Conservation (phyloP, 1,140 invertebrate species). For the Pristionchus pacificus region DNA sequence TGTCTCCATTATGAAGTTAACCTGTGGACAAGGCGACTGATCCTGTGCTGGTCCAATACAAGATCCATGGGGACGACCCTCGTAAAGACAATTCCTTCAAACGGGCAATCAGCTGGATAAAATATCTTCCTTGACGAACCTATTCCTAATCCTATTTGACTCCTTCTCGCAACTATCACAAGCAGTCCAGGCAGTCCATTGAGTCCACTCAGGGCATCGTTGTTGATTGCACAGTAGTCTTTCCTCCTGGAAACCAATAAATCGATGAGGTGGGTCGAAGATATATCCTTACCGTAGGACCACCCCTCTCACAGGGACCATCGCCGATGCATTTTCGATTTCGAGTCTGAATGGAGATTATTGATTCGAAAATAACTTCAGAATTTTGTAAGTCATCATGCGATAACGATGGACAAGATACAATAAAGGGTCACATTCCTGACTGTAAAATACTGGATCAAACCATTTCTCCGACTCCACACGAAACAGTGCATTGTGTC, state of each 20-base stretch:
- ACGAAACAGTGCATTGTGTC: constrained; percentile 71
- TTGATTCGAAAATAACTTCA: not conserved
- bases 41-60: constrained; percentile 36
- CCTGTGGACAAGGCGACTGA: constrained; percentile 25
- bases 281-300: not conserved
- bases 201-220: constrained; percentile 30
- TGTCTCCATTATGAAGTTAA: constrained; percentile 21
- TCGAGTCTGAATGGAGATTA: constrained; percentile 64
- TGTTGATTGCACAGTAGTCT: constrained; percentile 30
- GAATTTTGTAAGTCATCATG: not conserved
- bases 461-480: constrained; percentile 67
- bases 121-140: constrained; percentile 6
- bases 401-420: no score
- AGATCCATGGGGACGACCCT: constrained; percentile 14
- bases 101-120: not conserved
- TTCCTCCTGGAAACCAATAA: constrained; percentile 19
- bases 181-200: constrained; percentile 32
- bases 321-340: constrained; percentile 61
- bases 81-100: constrained; percentile 31
- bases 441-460: not conserved
- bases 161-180: constrained; percentile 25
- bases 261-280: no score
- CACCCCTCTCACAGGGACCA: constrained; percentile 13
- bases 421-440: no score
- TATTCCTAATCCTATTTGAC: constrained; percentile 33